Base-by-base conservation (phyloP, 2,797 vertebrate genomes). In the Triplophysa bombifrons region DNA sequence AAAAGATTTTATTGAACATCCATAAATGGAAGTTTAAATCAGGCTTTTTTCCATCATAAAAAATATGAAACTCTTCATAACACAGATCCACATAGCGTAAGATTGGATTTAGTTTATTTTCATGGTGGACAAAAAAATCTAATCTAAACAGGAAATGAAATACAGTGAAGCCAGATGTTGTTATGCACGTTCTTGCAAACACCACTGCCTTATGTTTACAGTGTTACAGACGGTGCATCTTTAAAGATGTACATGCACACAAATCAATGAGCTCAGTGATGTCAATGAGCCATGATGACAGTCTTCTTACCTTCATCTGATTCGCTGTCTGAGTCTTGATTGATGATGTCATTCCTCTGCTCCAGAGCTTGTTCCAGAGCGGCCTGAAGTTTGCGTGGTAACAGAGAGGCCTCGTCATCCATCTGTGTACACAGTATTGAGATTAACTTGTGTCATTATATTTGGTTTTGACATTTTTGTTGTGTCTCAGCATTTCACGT, bases 321-420 rank as follows among this genome's bases (percentile, higher is more conserved):
- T 88, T 99, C 98, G 46, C 97, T 99, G 88, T 99, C 98, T 38
- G 98, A 98, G 91, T 99, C 97, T 90, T 96, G 96, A 90, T 93
- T 95, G 91, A 98, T 96, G 90, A 99, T 93, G 88, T 99, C 96
- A 30, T 95, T 97, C 90, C 98, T 97, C 90, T 97, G 95, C 89
- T 99, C 98, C 67, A 99, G 93, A 77, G 96, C 95, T 91, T 98
- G 97, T 92, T 99, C 97, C 85, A 99, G 94, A 90, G 97, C 98
- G 1, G 96, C 94, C 91, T 99, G 98, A 82, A 99, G 83, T 94
- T 99, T 99, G 90, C 98, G 96, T 74, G 98, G 98, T 89, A 99
- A 93, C 80, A 99, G 87, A 0, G 96, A 96, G 86, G 97, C 98
- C 88, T 99, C 98, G 46, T 99, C 98, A 80, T 99, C 98, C 97